Conservation (phyloP, 2,797 vertebrate genomes). For the Kryptolebias ocellatus region DNA sequence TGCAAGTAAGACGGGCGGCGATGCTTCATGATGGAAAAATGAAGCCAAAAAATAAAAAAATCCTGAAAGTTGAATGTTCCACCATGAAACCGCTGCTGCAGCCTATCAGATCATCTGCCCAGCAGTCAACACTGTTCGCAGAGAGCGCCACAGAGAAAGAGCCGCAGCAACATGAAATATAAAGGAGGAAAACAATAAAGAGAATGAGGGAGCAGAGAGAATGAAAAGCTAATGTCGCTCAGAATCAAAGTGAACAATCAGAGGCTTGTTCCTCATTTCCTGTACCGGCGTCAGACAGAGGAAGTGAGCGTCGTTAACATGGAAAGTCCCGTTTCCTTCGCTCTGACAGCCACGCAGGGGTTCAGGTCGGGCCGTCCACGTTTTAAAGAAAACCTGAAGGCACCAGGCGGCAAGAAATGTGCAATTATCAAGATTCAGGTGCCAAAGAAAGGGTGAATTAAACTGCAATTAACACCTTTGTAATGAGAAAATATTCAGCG, state of each 20-base stretch:
- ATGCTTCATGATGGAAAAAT: conserved; percentile 11
- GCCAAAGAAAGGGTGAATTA: not conserved
- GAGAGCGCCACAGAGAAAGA: conserved; percentile 6
- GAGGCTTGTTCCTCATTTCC: conserved; percentile 46
- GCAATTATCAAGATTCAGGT: not conserved
- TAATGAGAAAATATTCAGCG: not conserved
- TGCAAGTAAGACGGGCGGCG: not conserved
- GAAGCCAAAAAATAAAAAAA: not conserved
- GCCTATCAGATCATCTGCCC: conserved; percentile 43
- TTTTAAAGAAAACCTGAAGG: conserved; percentile 14
- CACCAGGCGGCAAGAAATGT: conserved; percentile 1
- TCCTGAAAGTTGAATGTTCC: conserved; percentile 10
- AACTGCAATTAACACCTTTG: not conserved
- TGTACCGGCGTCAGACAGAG: conserved; percentile 29
- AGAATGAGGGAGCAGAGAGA: conserved; percentile 16
- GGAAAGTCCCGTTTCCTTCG: conserved; percentile 11
- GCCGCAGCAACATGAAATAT: conserved; percentile 18
- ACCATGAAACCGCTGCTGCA: conserved; percentile 20
- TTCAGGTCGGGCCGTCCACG: conserved; percentile 17
- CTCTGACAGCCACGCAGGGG: conserved; percentile 6
- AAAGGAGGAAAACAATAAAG: conserved; percentile 23
- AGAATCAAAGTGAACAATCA: conserved; percentile 48
- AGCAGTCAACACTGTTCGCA: conserved; percentile 37
- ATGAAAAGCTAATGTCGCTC: conserved; percentile 20
- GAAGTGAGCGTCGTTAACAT: conserved; percentile 31